phyloP scores from a whole-genome alignment of 2,113 vertebrate genomes.

The Electrona antarctica region DNA sequence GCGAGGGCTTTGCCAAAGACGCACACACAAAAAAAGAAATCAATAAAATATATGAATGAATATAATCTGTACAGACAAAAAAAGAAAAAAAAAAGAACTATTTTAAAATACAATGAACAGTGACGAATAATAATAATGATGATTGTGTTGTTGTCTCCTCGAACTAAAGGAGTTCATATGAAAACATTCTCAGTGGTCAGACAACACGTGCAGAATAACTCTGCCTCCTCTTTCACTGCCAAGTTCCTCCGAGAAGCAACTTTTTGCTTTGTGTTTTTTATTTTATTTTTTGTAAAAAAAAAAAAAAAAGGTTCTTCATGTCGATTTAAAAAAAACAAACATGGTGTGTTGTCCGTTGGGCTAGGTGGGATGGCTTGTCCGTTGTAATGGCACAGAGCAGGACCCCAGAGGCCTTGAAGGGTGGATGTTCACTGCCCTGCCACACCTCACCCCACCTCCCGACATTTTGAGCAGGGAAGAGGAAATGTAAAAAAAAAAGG shows the following conservation, averaged over 20 bases:
- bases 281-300: constrained; percentile 16
- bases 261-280: constrained; percentile 24
- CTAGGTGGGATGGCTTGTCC: constrained; percentile 25
- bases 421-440: constrained; percentile 1
- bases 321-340: constrained; percentile 59
- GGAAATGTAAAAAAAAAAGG: constrained; percentile 53
- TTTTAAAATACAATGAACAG: constrained; percentile 25
- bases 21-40: background rate
- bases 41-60: constrained; percentile 64
- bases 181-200: constrained; percentile 90
- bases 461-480: constrained; percentile 58
- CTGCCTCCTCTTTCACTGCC: constrained; percentile 68
- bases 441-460: background rate
- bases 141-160: constrained; percentile 59
- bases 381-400: constrained; percentile 85
- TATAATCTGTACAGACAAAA: constrained; percentile 69
- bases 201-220: constrained; percentile 66
- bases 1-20: constrained; percentile 44
- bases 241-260: constrained; percentile 38
- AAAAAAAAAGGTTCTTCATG: constrained; percentile 62
- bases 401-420: constrained; percentile 54
- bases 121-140: constrained; percentile 59
- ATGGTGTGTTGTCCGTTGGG: constrained; percentile 46
- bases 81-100: constrained; percentile 18
- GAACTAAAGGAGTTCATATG: constrained; percentile 53